Evolutionary conservation across 2,888 invertebrate species (phyloP).

Genomic region (Eilema griseolum): DNA sequence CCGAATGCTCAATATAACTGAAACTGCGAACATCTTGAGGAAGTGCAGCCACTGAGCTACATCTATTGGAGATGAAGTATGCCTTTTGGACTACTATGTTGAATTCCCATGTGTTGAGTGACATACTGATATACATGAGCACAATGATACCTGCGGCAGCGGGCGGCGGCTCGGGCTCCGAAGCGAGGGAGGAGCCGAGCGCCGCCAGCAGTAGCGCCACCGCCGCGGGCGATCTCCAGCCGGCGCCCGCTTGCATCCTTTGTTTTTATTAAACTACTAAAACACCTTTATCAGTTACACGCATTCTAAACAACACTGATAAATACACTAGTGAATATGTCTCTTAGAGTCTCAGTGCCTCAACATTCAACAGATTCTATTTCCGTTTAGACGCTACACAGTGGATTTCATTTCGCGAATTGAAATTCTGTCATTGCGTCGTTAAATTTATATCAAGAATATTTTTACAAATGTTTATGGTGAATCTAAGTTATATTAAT

Average conservation of each 20-base stretch:
- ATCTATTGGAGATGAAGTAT: background rate
- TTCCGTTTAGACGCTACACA: slow-evolving; percentile 41
- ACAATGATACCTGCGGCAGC: slow-evolving; percentile 18
- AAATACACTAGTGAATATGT: background rate
- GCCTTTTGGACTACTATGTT: background rate
- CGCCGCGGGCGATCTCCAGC: slow-evolving; percentile 31
- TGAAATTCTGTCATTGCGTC: background rate
- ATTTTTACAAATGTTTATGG: background rate
- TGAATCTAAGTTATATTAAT: background rate
- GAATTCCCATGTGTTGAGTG: background rate
- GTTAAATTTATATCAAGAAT: background rate
- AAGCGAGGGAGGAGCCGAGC: slow-evolving; percentile 27
- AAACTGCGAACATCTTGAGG: background rate
- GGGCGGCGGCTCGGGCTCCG: background rate
- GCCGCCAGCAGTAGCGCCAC: slow-evolving; percentile 41
- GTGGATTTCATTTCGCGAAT: slow-evolving; percentile 24
- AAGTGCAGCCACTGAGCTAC: background rate
- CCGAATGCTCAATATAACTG: background rate
- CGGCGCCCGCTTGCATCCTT: slow-evolving; percentile 37
- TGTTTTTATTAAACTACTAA: slow-evolving; percentile 33
- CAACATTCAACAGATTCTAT: slow-evolving; percentile 32
- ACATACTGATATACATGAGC: background rate
- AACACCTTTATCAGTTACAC: slow-evolving; percentile 19
- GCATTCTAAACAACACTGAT: slow-evolving; percentile 8
- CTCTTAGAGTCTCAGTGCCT: background rate